These are phyloP conservation scores for Brachyopa scutellaris DNA, from an alignment of 2,888 invertebrate species.

Conservation along the genomic window DNA sequence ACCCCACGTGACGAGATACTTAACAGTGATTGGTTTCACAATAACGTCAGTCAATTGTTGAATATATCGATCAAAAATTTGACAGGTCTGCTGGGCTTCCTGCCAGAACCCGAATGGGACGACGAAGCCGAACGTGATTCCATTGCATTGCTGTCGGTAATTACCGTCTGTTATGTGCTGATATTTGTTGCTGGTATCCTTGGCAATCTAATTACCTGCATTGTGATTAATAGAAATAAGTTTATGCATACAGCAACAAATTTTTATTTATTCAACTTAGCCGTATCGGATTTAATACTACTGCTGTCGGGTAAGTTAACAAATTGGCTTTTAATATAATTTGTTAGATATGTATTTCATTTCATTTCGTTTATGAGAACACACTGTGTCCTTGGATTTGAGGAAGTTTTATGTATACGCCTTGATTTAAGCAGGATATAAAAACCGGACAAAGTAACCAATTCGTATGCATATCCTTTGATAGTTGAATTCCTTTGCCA, in stretches of 20 bases:
- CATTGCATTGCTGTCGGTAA: constrained; percentile 80
- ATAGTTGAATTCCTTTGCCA: too few species aligned
- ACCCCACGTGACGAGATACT: constrained; percentile 72
- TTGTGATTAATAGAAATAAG: constrained; percentile 91
- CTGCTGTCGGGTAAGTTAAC: constrained; percentile 86
- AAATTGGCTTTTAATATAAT: too few species aligned
- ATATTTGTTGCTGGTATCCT: constrained; percentile 87
- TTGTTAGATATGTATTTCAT: too few species aligned
- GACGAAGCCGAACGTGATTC: constrained; percentile 71
- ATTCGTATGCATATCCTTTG: too few species aligned
- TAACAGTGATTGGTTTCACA: constrained; percentile 78
- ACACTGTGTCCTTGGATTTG: too few species aligned
- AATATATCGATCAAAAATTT: constrained; percentile 79
- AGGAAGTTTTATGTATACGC: too few species aligned
- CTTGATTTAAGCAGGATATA: too few species aligned
- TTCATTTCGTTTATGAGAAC: too few species aligned
- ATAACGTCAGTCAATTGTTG: constrained; percentile 79
- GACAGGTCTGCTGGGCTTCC: constrained; percentile 73
- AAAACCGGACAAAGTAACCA: too few species aligned
- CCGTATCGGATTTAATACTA: constrained; percentile 91
- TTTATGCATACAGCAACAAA: constrained; percentile 92
- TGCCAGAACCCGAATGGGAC: constrained; percentile 40
- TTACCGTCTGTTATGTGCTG: constrained; percentile 87
- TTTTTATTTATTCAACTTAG: constrained; percentile 92
- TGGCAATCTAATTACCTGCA: constrained; percentile 92